phyloP scores from a whole-genome alignment of 2,888 invertebrate genomes.

The Drosophila prolongata region DNA sequence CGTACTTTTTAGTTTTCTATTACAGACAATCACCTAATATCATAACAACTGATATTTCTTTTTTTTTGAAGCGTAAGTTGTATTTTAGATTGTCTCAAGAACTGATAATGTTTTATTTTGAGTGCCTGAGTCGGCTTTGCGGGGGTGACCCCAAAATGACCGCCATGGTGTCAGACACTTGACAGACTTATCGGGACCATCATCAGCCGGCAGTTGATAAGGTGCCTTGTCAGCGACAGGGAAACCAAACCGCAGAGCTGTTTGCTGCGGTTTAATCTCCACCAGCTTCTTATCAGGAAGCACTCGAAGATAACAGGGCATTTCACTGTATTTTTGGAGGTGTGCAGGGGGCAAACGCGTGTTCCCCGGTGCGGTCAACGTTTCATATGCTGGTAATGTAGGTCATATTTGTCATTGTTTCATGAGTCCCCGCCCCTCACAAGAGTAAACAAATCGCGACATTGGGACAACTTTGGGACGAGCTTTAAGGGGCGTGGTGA shows the following conservation, averaged over 20 bases:
- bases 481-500: constrained; percentile 1
- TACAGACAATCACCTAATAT: too few species aligned
- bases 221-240: constrained; percentile 27
- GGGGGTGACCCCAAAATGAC: constrained; percentile 64
- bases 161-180: constrained; percentile 50
- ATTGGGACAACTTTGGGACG: constrained; percentile 53
- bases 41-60: too few species aligned
- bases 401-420: constrained; percentile 37
- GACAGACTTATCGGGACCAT: constrained; percentile 45
- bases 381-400: constrained; percentile 22
- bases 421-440: neutral
- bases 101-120: neutral
- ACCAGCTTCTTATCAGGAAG: constrained; percentile 22
- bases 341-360: constrained; percentile 7
- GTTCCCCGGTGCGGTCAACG: constrained; percentile 17
- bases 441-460: neutral
- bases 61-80: too few species aligned
- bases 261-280: constrained; percentile 33
- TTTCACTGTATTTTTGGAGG: constrained; percentile 1
- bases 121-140: neutral
- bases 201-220: constrained; percentile 51
- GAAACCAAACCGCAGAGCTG: constrained; percentile 8
- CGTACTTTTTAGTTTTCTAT: too few species aligned
- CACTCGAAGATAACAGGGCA: constrained; percentile 24
- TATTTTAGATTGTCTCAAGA: neutral